These are phyloP conservation scores for Silurus asotus DNA, from an alignment of 2,113 vertebrate species.

Conservation along the genomic window DNA sequence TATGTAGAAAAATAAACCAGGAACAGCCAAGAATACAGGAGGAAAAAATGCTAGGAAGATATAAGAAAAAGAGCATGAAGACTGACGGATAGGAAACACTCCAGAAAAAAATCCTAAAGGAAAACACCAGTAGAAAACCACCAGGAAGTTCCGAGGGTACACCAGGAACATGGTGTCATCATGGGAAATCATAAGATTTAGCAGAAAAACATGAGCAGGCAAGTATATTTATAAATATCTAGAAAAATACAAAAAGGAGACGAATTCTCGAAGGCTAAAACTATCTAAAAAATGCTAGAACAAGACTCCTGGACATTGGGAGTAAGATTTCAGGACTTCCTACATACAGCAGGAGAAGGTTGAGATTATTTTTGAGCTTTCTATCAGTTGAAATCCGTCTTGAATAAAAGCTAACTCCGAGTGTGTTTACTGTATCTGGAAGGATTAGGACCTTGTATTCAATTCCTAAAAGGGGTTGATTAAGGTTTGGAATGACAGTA, in stretches of 20 bases:
- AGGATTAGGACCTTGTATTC: background rate
- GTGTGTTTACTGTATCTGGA: no score
- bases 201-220: background rate
- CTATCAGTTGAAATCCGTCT: background rate
- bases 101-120: background rate
- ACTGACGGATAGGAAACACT: background rate
- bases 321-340: background rate
- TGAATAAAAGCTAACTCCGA: background rate
- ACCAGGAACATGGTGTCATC: no score
- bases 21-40: background rate
- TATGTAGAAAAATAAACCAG: background rate
- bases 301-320: background rate
- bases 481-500: conserved; percentile 3
- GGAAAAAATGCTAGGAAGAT: background rate
- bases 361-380: background rate
- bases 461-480: background rate
- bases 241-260: background rate
- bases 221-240: background rate
- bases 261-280: background rate
- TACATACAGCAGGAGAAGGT: background rate
- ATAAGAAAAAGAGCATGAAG: background rate
- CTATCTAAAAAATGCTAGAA: background rate
- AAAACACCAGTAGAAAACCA: background rate
- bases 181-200: background rate
- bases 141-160: background rate